A percentile compares a stretch with the other conserved stretches of the same genome.
Evolutionary conservation across 2,797 vertebrate species (phyloP).

Genomic region (Atherinosoma microstoma): DNA sequence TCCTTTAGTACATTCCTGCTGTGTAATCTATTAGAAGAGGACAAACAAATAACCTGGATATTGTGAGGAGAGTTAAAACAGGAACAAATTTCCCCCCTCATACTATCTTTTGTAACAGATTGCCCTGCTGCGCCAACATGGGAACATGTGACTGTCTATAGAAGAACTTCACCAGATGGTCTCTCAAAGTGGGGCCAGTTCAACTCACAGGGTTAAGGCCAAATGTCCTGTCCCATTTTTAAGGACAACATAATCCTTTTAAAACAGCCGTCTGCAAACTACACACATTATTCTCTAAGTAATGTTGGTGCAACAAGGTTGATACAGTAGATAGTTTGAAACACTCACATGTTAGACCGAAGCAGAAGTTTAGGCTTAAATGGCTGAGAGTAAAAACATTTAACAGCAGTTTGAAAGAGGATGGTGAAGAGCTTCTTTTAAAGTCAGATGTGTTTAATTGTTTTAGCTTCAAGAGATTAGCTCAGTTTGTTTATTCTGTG

Average conservation of each 20-base stretch:
- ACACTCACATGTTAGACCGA: background rate
- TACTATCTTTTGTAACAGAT: conserved; percentile 54
- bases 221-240: conserved; percentile 63
- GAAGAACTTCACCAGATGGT: conserved; percentile 79
- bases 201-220: conserved; percentile 56
- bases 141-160: conserved; percentile 67
- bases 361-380: background rate
- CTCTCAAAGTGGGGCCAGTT: conserved; percentile 65
- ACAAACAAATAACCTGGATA: conserved; percentile 37
- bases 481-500: background rate
- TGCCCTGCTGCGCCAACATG: conserved; percentile 37
- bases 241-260: conserved; percentile 67
- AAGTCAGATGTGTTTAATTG: background rate
- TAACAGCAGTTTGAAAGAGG: background rate
- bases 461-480: background rate
- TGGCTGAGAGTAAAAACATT: background rate
- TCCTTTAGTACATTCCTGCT: background rate
- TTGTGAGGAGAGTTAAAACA: conserved; percentile 37
- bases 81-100: conserved; percentile 16
- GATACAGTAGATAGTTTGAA: conserved; percentile 27
- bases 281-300: conserved; percentile 16
- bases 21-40: conserved; percentile 3
- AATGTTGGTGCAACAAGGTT: conserved; percentile 42
- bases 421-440: background rate
- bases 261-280: conserved; percentile 44